Percentiles rank a stretch among this genome's conserved stretches.
phyloP scores from a whole-genome alignment of 2,888 invertebrate genomes.

The Pachymerium ferrugineum region DNA sequence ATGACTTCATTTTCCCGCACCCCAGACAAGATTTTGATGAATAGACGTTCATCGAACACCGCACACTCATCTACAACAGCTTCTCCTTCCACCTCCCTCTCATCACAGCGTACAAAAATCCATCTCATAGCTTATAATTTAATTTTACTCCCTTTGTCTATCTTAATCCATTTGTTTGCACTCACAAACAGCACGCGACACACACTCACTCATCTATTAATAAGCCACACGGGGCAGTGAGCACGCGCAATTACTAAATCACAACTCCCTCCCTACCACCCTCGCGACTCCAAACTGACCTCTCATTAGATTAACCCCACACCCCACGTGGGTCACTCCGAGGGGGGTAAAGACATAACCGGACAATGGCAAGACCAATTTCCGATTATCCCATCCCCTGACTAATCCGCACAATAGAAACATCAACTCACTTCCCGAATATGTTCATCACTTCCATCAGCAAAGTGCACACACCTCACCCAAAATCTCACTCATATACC shows the following conservation, averaged over 20 bases:
- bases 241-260: constrained; percentile 27
- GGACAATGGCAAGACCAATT: constrained; percentile 16
- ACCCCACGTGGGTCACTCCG: neutral
- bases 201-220: constrained; percentile 11
- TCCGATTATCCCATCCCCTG: constrained; percentile 22
- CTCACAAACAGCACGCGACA: constrained; percentile 23
- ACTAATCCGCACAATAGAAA: constrained; percentile 22
- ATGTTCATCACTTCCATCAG: neutral
- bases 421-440: constrained; percentile 19
- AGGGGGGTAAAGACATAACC: constrained; percentile 19
- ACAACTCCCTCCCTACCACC: neutral
- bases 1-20: constrained; percentile 21
- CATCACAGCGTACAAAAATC: neutral
- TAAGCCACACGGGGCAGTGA: constrained; percentile 17
- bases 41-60: neutral
- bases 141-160: constrained; percentile 19
- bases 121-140: constrained; percentile 13
- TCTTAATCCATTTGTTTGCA: constrained; percentile 27
- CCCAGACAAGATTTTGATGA: neutral
- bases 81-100: too few species aligned
- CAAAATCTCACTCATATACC: too few species aligned
- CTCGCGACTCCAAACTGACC: constrained; percentile 2
- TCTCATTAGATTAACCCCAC: constrained; percentile 15
- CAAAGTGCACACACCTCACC: neutral
- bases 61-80: neutral